Evolutionary conservation across 2,113 vertebrate species (phyloP).

Genomic region (Condylura cristata): DNA sequence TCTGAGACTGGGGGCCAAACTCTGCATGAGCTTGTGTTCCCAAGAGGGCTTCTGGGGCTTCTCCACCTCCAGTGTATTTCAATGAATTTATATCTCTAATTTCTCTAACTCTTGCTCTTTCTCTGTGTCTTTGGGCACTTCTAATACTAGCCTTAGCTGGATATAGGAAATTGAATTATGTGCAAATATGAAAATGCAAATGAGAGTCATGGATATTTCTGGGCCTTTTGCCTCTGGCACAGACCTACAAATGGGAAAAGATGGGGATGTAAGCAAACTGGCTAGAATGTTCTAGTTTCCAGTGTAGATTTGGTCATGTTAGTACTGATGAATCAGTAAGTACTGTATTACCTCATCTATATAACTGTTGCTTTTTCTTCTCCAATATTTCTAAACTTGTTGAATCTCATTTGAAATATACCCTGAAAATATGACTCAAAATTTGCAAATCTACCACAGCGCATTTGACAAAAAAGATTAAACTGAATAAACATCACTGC

Average conservation of each 20-base stretch:
- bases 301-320: not conserved
- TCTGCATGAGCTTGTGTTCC: not conserved
- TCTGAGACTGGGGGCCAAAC: not conserved
- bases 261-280: not conserved
- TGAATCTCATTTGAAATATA: constrained; percentile 49
- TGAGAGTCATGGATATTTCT: constrained; percentile 44
- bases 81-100: constrained; percentile 26
- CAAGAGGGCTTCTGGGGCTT: not conserved
- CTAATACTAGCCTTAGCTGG: not conserved
- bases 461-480: not conserved
- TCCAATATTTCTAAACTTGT: constrained; percentile 8
- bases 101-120: constrained; percentile 26
- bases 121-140: constrained; percentile 50
- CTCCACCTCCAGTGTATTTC: not conserved
- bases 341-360: not conserved
- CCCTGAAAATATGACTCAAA: constrained; percentile 4
- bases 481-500: not conserved
- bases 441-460: not conserved
- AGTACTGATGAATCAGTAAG: not conserved
- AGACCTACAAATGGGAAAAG: constrained; percentile 25
- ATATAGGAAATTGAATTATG: constrained; percentile 54
- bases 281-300: constrained; percentile 22
- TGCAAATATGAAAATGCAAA: constrained; percentile 59
- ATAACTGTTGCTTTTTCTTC: constrained; percentile 12
- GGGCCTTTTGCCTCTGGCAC: constrained; percentile 13